These are phyloP conservation scores for Alcedo quadribrachys DNA, from an alignment of 2,797 vertebrate species.

Conservation along the genomic window DNA sequence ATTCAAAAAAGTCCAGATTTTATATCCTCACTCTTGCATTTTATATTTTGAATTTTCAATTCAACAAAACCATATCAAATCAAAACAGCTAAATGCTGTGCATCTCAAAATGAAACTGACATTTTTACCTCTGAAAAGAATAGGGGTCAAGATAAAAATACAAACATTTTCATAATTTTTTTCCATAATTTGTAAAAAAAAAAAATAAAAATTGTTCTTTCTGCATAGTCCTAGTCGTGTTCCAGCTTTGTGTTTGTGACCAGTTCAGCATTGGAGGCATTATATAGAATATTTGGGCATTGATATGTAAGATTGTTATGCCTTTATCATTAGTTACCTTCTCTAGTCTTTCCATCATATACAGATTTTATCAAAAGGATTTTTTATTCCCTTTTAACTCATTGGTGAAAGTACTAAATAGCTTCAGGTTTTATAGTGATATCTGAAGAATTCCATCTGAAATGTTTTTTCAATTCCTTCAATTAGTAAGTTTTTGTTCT, in stretches of 20 bases:
- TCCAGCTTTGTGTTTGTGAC: background rate
- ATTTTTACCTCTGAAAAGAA: background rate
- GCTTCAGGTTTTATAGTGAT: background rate
- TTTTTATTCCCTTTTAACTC: background rate
- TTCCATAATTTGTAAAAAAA: background rate
- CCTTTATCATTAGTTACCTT: background rate
- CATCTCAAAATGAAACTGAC: background rate
- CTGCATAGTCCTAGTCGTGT: background rate
- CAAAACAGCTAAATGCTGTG: background rate
- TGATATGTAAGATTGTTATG: background rate
- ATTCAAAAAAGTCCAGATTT: background rate
- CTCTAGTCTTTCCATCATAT: background rate
- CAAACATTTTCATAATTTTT: background rate
- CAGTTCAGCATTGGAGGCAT: background rate
- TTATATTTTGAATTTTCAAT: background rate
- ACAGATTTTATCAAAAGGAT: background rate
- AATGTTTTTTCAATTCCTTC: background rate
- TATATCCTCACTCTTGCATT: background rate
- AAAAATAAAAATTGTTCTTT: background rate
- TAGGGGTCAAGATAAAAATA: background rate
- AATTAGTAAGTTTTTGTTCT: background rate
- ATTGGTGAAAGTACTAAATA: background rate
- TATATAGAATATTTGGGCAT: background rate
- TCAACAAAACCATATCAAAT: background rate
- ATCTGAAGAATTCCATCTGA: background rate